Base-by-base conservation (phyloP, 1,140 invertebrate species). In the Zeugodacus cucurbitae region DNA sequence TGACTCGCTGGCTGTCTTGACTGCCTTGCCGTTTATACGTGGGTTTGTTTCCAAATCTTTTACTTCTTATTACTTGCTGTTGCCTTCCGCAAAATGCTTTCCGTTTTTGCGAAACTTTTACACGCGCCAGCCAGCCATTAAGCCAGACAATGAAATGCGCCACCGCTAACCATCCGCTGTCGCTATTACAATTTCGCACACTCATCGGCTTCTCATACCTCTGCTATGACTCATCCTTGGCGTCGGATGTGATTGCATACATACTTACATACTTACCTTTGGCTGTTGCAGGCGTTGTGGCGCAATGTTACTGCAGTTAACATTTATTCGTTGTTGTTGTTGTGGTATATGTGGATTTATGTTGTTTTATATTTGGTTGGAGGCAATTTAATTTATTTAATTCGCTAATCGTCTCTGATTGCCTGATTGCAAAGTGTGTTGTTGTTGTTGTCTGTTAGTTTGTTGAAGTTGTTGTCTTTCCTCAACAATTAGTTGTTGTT, bases 351-450 rank as follows among this genome's bases (percentile, higher is more conserved):
- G 78, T 62, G 88, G 62, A 37, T 32, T 89, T 89, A 57, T 88
- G 88, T 41, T 88, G 57, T n/a, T n/a, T n/a, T 86, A 89, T 89
- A 89, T 88, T 88, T 89, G 89, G 89, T 89, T 86, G 89, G 89
- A 89, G 89, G 90, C 90, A 89, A 90, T 89, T 90, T 90, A 88
- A 89, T 88, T 89, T 92, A 91, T 91, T 91, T 91, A 91, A 91
- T 91, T 91, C 91, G 88, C 89, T 86, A 88, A 89, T 82, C 74
- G 74, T 26, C 74, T 82, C 4, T 82, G 74, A 82, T 82, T 82
- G 74, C 41, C 26, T 44, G 41, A 29, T 74, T 37, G 17, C 44
- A n/a, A n/a, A n/a, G 10, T 48, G 74, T n/a, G n/a, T n/a, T n/a
- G n/a, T n/a, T n/a, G n/a, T 26, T 44, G 70, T 44, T 74, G 70